Conservation (phyloP, 2,797 vertebrate genomes). For the Karalla daura region DNA sequence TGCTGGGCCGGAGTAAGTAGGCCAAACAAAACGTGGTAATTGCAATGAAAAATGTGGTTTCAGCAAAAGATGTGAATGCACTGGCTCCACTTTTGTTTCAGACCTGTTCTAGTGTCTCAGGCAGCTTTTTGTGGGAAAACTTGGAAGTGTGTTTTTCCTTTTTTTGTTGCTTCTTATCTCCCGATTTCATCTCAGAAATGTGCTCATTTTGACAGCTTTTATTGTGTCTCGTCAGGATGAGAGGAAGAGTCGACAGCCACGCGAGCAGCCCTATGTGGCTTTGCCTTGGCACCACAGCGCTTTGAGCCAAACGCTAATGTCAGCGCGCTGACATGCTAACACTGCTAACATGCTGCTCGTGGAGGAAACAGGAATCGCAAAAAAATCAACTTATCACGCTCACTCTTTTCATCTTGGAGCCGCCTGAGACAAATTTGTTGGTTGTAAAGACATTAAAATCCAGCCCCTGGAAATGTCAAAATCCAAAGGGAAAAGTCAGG, state of each 20-base stretch:
- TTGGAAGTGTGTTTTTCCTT: not conserved
- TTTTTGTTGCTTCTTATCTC: too few species aligned
- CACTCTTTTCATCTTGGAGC: not conserved
- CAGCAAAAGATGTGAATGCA: conserved; percentile 48
- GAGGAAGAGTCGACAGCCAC: not conserved
- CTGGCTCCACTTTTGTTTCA: conserved; percentile 22
- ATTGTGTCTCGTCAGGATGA: conserved; percentile 2
- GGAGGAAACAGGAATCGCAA: conserved; percentile 11
- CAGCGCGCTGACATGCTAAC: not conserved
- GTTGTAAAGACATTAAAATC: not conserved
- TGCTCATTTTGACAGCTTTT: conserved; percentile 21
- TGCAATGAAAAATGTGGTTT: conserved; percentile 48
- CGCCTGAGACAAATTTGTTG: not conserved
- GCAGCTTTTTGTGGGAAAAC: conserved; percentile 18
- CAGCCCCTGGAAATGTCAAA: not conserved
- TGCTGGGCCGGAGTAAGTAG: conserved; percentile 58
- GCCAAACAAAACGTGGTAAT: conserved; percentile 67
- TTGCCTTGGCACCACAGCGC: not conserved
- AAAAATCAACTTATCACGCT: not conserved
- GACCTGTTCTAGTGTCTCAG: not conserved
- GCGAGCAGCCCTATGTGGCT: conserved; percentile 1
- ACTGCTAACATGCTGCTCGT: conserved; percentile 12
- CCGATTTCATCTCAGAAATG: not conserved
- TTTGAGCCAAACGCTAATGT: conserved; percentile 7
- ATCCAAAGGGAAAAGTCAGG: not conserved